Evolutionary conservation across 2,888 invertebrate genomes (phyloP).

Genomic region (Acanthosepion lycidas): DNA sequence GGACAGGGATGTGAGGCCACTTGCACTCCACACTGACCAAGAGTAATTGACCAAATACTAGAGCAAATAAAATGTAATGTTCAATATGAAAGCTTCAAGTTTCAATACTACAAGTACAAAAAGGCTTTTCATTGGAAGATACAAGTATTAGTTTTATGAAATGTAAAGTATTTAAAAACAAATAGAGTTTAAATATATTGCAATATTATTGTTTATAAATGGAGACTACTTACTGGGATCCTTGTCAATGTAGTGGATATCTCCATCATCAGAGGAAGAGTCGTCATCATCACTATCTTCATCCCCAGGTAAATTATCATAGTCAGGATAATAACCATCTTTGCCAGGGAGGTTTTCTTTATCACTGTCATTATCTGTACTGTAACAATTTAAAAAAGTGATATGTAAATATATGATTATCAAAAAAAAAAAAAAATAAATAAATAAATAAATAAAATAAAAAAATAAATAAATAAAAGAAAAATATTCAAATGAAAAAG

Average conservation of each 20-base stretch:
- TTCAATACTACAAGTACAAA: too few species aligned
- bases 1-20: too few species aligned
- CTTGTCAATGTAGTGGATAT: constrained; percentile 68
- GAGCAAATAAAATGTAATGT: too few species aligned
- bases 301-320: constrained; percentile 53
- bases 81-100: too few species aligned
- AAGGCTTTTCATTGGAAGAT: too few species aligned
- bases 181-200: not conserved
- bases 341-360: constrained; percentile 59
- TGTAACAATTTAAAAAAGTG: not conserved
- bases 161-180: too few species aligned
- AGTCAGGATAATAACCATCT: constrained; percentile 52
- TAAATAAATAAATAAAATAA: too few species aligned
- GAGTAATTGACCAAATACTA: too few species aligned
- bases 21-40: too few species aligned
- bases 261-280: constrained; percentile 70
- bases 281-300: constrained; percentile 48
- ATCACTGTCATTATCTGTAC: constrained; percentile 54
- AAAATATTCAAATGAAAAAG: not conserved
- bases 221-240: constrained; percentile 56
- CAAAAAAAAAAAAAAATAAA: too few species aligned
- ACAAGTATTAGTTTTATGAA: too few species aligned
- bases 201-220: not conserved
- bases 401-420: not conserved
- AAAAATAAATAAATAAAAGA: too few species aligned